A percentile compares a stretch with the other conserved stretches of the same genome.
phyloP scores from a whole-genome alignment of 23 tunicate genomes.

The Halocynthia roretzi region DNA sequence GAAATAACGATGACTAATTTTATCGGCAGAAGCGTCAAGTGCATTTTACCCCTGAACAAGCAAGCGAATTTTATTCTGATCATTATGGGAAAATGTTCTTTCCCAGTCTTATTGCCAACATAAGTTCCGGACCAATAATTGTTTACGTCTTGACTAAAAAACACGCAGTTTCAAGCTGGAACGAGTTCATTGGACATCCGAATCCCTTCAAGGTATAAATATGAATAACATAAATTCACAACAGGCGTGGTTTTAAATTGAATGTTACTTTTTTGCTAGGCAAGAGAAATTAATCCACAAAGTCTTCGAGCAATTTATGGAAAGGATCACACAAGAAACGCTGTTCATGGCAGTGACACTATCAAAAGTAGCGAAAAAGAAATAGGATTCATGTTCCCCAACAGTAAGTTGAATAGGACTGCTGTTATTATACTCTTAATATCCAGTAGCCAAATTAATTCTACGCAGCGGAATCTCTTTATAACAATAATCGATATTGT shows the following conservation, averaged over 20 bases:
- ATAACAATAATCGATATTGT: no score
- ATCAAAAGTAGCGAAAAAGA: slow-evolving; percentile 67
- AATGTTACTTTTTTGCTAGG: slow-evolving; percentile 1
- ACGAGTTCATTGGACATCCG: slow-evolving; percentile 87
- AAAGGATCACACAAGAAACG: slow-evolving; percentile 89
- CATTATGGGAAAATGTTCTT: slow-evolving; percentile 99
- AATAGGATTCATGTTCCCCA: slow-evolving; percentile 73
- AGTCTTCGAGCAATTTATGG: slow-evolving; percentile 78
- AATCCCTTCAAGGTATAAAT: slow-evolving; percentile 63
- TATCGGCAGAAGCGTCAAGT: slow-evolving; percentile 59
- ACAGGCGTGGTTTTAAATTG: neutral
- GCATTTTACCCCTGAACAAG: slow-evolving; percentile 92
- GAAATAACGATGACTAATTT: no score
- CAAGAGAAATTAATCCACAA: slow-evolving; percentile 76
- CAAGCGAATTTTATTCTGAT: slow-evolving; percentile 92
- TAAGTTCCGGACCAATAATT: slow-evolving; percentile 76
- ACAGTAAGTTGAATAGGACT: slow-evolving; percentile 16
- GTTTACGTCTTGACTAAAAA: slow-evolving; percentile 66
- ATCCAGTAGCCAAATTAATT: no score
- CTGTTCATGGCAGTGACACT: slow-evolving; percentile 93
- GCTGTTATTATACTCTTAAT: no score
- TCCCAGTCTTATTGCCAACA: slow-evolving; percentile 84
- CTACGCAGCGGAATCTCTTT: no score
- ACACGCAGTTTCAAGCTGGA: slow-evolving; percentile 80
- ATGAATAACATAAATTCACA: neutral